Evolutionary conservation across 2,797 vertebrate genomes (phyloP).

Genomic region (Holocentrus rufus): DNA sequence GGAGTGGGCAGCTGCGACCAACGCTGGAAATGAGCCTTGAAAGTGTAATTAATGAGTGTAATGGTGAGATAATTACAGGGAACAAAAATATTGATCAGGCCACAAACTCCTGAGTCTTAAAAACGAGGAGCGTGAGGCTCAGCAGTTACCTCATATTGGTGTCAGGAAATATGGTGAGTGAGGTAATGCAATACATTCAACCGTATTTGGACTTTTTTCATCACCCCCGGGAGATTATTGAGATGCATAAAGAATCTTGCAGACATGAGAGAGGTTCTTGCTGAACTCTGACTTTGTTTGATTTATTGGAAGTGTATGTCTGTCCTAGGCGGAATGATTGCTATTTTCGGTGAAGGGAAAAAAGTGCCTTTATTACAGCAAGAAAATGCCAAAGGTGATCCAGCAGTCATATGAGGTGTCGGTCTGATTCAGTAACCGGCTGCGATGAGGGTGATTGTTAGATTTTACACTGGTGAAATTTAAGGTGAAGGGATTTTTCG

Average conservation of each 20-base stretch:
- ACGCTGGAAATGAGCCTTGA: constrained; percentile 80
- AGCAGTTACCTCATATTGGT: constrained; percentile 61
- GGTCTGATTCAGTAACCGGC: constrained; percentile 2
- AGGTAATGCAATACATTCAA: constrained; percentile 57
- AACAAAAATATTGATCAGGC: constrained; percentile 79
- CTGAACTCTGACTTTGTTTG: constrained; percentile 34
- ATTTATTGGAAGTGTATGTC: constrained; percentile 28
- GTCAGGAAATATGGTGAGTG: constrained; percentile 66
- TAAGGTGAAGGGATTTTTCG: not conserved
- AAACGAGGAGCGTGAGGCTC: constrained; percentile 29
- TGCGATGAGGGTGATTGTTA: not conserved
- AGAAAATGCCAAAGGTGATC: constrained; percentile 17
- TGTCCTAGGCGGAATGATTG: constrained; percentile 25
- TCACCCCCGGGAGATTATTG: constrained; percentile 35
- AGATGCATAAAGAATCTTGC: constrained; percentile 29
- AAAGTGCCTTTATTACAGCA: constrained; percentile 1
- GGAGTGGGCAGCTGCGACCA: constrained; percentile 64
- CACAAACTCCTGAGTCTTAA: constrained; percentile 68
- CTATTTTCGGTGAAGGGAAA: not conserved
- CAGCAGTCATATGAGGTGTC: constrained; percentile 6
- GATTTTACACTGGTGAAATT: constrained; percentile 1
- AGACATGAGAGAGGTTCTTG: not conserved
- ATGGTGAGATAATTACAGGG: constrained; percentile 78
- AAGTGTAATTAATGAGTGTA: constrained; percentile 79
- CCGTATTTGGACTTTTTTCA: constrained; percentile 24